Conservation (phyloP, 2,797 vertebrate species). For the Distichodus sexfasciatus region DNA sequence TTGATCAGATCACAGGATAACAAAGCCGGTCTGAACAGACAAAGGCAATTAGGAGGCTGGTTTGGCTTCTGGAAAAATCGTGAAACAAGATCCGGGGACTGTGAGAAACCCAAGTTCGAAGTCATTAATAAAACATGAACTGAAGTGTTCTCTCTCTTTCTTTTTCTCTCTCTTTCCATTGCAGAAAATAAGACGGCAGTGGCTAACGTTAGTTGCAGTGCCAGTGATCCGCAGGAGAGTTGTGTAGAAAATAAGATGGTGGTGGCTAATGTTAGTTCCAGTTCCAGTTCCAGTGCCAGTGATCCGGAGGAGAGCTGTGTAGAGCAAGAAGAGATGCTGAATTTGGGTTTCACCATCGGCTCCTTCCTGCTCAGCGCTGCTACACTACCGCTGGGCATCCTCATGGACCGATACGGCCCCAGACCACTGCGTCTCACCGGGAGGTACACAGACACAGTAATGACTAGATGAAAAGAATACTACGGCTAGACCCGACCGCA, state of each 20-base stretch:
- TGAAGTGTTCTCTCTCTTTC: not conserved
- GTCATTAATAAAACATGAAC: conserved; percentile 35
- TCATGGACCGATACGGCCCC: conserved; percentile 82
- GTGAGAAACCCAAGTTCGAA: conserved; percentile 18
- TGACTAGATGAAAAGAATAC: too few species aligned
- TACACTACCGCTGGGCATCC: conserved; percentile 81
- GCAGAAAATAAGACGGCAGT: conserved; percentile 62
- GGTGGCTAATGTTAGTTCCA: conserved; percentile 40
- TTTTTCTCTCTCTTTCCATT: not conserved
- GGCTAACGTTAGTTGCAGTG: conserved; percentile 46
- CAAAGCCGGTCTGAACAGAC: conserved; percentile 1
- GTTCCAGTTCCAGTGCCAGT: too few species aligned
- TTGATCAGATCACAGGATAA: not conserved
- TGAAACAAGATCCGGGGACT: conserved; percentile 8
- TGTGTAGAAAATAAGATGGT: conserved; percentile 62
- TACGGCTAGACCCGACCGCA: too few species aligned
- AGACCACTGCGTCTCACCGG: conserved; percentile 83
- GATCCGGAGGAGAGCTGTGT: conserved; percentile 67
- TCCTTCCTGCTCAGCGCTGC: conserved; percentile 88
- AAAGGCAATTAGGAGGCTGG: not conserved
- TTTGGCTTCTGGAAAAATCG: not conserved
- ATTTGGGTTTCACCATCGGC: conserved; percentile 88
- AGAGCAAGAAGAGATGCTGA: conserved; percentile 87
- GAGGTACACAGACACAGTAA: conserved; percentile 74
- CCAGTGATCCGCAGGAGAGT: conserved; percentile 36